Evolutionary conservation across 2,888 invertebrate species (phyloP).

Genomic region (Listrodromus nycthemerus): DNA sequence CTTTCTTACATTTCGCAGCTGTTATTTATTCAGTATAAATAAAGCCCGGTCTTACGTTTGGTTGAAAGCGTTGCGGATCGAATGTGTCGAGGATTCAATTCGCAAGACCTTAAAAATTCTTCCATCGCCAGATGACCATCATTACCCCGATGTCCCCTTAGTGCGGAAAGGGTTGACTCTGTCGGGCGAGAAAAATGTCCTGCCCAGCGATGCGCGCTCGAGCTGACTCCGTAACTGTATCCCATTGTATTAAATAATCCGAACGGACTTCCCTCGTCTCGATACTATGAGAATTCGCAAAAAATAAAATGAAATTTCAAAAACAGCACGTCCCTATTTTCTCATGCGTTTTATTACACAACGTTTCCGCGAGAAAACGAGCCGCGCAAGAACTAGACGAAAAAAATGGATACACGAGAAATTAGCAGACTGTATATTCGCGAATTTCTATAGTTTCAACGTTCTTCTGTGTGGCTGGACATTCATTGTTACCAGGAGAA

Average conservation of each 20-base stretch:
- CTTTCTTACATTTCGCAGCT: too few species aligned
- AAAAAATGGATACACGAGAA: constrained; percentile 20
- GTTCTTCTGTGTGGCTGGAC: constrained; percentile 31
- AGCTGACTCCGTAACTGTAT: background rate
- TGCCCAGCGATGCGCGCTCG: background rate
- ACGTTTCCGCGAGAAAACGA: background rate
- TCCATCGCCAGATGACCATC: too few species aligned
- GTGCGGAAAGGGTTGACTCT: background rate
- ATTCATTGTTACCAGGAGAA: constrained; percentile 36
- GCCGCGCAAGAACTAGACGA: background rate
- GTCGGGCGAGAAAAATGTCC: constrained; percentile 10
- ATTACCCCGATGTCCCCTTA: background rate
- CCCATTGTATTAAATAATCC: constrained; percentile 15
- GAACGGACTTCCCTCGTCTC: background rate
- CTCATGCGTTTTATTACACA: constrained; percentile 14
- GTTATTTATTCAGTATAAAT: too few species aligned
- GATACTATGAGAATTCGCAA: background rate
- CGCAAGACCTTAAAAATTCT: too few species aligned
- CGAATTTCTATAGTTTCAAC: constrained; percentile 44
- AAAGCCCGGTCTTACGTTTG: too few species aligned
- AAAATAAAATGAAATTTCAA: background rate
- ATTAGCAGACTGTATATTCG: constrained; percentile 23
- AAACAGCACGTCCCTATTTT: constrained; percentile 4
- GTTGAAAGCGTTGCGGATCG: too few species aligned
- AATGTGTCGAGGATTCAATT: too few species aligned